phyloP scores from a whole-genome alignment of 2,888 invertebrate genomes.

The Xestobium rufovillosum region DNA sequence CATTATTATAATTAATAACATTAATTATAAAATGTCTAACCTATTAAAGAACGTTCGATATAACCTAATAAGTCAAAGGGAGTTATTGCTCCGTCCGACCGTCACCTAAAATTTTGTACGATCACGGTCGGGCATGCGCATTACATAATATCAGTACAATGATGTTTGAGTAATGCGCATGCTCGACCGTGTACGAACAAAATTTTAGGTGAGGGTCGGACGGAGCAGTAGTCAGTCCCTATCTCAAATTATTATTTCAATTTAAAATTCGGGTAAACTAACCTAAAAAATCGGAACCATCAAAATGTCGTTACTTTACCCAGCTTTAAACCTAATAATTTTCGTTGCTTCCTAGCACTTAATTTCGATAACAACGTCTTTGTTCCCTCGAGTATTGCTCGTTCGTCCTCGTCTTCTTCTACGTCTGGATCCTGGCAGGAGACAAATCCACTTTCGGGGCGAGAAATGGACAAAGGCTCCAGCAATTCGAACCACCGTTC shows the following conservation, averaged over 20 bases:
- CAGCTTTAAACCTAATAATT: conserved; percentile 59
- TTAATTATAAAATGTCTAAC: conserved; percentile 21
- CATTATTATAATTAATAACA: conserved; percentile 21
- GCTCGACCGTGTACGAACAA: no score
- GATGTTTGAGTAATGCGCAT: no score
- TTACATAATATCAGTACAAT: no score
- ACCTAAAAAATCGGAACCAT: no score
- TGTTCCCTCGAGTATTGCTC: conserved; percentile 58
- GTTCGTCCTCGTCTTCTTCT: conserved; percentile 46
- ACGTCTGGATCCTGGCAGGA: conserved; percentile 53
- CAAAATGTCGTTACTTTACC: conserved; percentile 66
- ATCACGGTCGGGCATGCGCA: no score
- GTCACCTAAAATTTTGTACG: no score
- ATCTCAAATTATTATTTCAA: no score
- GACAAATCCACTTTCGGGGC: conserved; percentile 72
- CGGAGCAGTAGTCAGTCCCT: no score
- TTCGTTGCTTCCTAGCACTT: conserved; percentile 62
- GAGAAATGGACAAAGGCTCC: conserved; percentile 56
- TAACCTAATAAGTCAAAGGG: no score
- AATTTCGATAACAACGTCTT: conserved; percentile 60
- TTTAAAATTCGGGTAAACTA: no score
- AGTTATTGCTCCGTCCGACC: no score
- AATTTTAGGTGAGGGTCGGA: no score
- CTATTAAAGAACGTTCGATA: neutral
- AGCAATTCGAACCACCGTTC: conserved; percentile 74